These are phyloP conservation scores for Biston stratarius DNA, from an alignment of 2,888 invertebrate genomes.

Conservation along the genomic window DNA sequence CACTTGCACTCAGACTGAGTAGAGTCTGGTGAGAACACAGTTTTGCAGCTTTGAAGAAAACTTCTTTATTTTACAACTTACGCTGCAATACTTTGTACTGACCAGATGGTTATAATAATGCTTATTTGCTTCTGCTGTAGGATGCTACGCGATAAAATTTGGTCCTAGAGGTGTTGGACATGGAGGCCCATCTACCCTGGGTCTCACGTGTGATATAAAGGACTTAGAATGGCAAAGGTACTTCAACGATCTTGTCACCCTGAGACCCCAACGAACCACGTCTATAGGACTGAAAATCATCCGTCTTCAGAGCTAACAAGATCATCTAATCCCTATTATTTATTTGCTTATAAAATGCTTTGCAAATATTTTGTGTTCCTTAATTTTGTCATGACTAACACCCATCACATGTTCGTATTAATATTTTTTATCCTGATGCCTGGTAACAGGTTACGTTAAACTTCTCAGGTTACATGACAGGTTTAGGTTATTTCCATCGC, in stretches of 20 bases:
- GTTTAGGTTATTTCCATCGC: slow-evolving; percentile 85
- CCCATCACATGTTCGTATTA: slow-evolving; percentile 15
- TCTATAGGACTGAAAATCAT: slow-evolving; percentile 61
- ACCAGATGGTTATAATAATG: slow-evolving; percentile 69
- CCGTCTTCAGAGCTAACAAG: slow-evolving; percentile 55
- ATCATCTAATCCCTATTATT: slow-evolving; percentile 57
- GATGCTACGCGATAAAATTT: slow-evolving; percentile 98
- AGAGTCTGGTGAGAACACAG: slow-evolving; percentile 78
- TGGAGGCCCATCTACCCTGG: slow-evolving; percentile 94
- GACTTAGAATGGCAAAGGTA: slow-evolving; percentile 92
- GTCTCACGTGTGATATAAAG: slow-evolving; percentile 94
- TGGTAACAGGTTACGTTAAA: slow-evolving; percentile 58
- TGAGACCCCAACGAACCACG: slow-evolving; percentile 51
- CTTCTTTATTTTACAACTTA: slow-evolving; percentile 35
- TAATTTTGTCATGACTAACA: slow-evolving; percentile 26
- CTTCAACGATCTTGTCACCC: slow-evolving; percentile 42
- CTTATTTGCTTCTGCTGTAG: slow-evolving; percentile 87
- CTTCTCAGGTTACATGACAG: slow-evolving; percentile 83
- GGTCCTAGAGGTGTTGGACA: slow-evolving; percentile 98
- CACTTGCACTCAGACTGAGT: slow-evolving; percentile 65
- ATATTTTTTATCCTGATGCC: slow-evolving; percentile 26
- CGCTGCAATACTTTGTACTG: slow-evolving; percentile 67
- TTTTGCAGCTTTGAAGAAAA: slow-evolving; percentile 48
- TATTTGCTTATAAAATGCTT: slow-evolving; percentile 73
- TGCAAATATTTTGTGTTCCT: slow-evolving; percentile 59